These are phyloP conservation scores for Chiroxiphia lanceolata DNA, from an alignment of 2,797 vertebrate genomes.

Conservation along the genomic window DNA sequence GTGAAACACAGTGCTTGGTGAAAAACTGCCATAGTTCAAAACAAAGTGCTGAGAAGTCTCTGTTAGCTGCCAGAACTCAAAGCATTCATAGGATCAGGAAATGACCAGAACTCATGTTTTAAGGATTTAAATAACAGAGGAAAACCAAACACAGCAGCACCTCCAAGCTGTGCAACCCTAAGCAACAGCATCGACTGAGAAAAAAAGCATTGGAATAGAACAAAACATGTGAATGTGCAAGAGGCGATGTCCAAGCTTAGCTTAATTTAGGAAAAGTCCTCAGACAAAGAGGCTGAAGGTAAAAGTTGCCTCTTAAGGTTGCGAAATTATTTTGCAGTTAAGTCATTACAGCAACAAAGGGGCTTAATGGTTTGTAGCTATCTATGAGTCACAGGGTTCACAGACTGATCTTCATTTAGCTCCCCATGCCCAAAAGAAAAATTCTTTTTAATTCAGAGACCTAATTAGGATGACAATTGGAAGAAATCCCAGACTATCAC, in stretches of 20 bases:
- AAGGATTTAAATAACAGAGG: neutral
- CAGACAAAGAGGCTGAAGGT: neutral
- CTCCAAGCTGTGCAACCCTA: neutral
- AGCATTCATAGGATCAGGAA: neutral
- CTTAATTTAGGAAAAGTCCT: neutral
- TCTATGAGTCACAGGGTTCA: neutral
- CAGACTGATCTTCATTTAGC: neutral
- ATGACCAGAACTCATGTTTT: neutral
- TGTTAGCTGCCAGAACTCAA: neutral
- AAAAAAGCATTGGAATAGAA: neutral
- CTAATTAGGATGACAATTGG: neutral
- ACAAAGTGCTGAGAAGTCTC: neutral
- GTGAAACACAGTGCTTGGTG: neutral
- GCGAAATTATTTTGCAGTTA: neutral
- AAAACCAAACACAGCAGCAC: neutral
- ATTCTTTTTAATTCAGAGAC: neutral
- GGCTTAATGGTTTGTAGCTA: neutral
- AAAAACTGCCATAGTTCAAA: neutral
- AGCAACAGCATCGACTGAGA: neutral
- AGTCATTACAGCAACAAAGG: neutral
- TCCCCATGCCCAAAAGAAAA: neutral
- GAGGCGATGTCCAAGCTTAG: neutral
- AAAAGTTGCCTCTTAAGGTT: neutral
- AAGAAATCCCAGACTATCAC: neutral
- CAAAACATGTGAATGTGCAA: accelerated